Evolutionary conservation across 2,888 invertebrate genomes (phyloP), one percentile per base, ranked within the genome.

Genomic region (Ditula angustiorana): DNA sequence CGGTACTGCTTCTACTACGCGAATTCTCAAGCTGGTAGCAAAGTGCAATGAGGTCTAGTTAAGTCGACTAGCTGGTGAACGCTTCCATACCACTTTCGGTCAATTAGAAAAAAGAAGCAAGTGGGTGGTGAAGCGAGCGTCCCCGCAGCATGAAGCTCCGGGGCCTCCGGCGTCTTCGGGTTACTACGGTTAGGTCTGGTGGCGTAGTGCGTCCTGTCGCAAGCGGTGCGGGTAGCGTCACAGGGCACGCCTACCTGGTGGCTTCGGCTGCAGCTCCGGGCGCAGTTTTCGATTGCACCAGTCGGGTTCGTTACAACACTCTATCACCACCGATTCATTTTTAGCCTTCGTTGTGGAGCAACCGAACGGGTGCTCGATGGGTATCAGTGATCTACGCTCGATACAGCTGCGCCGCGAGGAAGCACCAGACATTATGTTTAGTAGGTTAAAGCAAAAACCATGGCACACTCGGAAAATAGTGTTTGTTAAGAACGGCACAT

Each of bases 331-430:
- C 79, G 95, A 94, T 84, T 95, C 95, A 94, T 96, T 96, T 93
- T 94, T 94, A 93, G 94, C 94, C 93, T 94, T 95, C 90, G 95
- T 95, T 90, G 95, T 94, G 93, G 95, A 95, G 94, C 97, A 97
- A 94, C 95, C 94, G 94, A 96, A 94, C 90, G 96, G 96, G 88
- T 96, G 96, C 94, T 96, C 95, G 91, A 94, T 94, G 88, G 96
- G 96, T 88, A 96, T 94, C 93, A 95, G 94, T 89, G 95, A 94
- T 89, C 93, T 93, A 93, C 93, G 94, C 89, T 95, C 94, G 94
- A 96, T 95, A 94, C 97, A 97, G 95, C 96, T 97, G 94, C 93
- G 87, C 85, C 88, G 85, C 90, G 85, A 83, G 86, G 90, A 92
- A 93, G 88, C 91, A 92, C 90, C 90, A 90, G 86, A 90, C 84